Evolutionary conservation across 2,113 vertebrate genomes (phyloP).

Genomic region (Lota lota): DNA sequence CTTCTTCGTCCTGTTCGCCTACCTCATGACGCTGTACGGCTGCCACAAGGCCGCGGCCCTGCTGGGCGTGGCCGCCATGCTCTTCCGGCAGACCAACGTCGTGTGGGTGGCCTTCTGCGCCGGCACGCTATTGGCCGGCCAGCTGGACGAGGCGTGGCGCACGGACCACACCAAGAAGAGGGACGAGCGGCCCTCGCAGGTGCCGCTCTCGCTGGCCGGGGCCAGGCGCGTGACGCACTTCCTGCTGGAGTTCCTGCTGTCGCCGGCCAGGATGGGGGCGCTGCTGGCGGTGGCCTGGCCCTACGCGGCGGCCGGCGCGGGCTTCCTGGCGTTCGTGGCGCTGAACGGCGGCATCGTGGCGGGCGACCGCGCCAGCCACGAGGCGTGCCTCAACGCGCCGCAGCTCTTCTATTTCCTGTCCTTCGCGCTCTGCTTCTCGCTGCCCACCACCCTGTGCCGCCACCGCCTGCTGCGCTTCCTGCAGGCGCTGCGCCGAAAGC

Average conservation of each 20-base stretch:
- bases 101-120: slow-evolving; percentile 92
- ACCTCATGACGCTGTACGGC: slow-evolving; percentile 93
- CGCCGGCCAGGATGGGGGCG: slow-evolving; percentile 61
- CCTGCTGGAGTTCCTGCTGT: slow-evolving; percentile 68
- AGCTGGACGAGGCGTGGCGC: slow-evolving; percentile 85
- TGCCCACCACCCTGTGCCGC: slow-evolving; percentile 77
- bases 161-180: slow-evolving; percentile 81
- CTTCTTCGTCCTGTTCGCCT: slow-evolving; percentile 93
- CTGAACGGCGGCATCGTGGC: slow-evolving; percentile 89
- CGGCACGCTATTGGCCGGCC: slow-evolving; percentile 79
- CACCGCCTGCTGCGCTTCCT: slow-evolving; percentile 78
- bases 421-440: slow-evolving; percentile 85
- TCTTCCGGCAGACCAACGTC: slow-evolving; percentile 96
- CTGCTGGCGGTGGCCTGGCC: slow-evolving; percentile 82
- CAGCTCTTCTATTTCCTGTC: slow-evolving; percentile 93
- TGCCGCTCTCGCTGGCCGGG: slow-evolving; percentile 71
- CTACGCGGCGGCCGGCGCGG: slow-evolving; percentile 67
- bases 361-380: slow-evolving; percentile 87
- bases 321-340: slow-evolving; percentile 79
- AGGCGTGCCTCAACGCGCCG: slow-evolving; percentile 88
- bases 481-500: slow-evolving; percentile 71
- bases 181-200: slow-evolving; percentile 76
- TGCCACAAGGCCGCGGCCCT: slow-evolving; percentile 88
- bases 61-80: slow-evolving; percentile 85
- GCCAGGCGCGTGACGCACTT: slow-evolving; percentile 72